These are phyloP conservation scores for Hirtodrosophila trivittata DNA, from an alignment of 2,888 invertebrate genomes.

Conservation along the genomic window DNA sequence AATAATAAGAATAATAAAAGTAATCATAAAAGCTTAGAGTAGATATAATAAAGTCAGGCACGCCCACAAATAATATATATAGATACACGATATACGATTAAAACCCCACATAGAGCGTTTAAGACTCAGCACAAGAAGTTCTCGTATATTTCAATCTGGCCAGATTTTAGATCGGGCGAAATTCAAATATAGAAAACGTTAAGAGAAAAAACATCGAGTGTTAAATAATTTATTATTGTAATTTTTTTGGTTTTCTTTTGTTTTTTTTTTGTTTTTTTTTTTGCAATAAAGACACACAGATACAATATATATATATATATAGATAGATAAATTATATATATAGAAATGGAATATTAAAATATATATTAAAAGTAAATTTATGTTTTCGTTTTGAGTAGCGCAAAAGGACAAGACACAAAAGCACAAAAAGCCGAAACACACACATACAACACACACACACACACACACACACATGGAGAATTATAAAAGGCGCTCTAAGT, in stretches of 20 bases:
- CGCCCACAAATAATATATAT: conserved; percentile 43
- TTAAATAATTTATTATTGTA: conserved; percentile 67
- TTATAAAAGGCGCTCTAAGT: background rate
- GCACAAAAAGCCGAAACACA: conserved; percentile 32
- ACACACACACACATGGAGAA: conserved; percentile 18
- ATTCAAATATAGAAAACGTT: conserved; percentile 10
- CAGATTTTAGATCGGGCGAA: conserved; percentile 4
- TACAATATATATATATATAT: conserved; percentile 65
- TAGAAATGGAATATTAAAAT: conserved; percentile 24
- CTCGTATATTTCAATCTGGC: conserved; percentile 16
- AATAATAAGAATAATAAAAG: conserved; percentile 28
- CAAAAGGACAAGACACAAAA: conserved; percentile 65
- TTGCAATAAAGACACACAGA: conserved; percentile 53
- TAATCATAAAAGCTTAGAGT: conserved; percentile 27
- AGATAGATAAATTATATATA: conserved; percentile 36
- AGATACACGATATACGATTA: conserved; percentile 19
- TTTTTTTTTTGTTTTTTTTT: conserved; percentile 23
- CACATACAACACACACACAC: conserved; percentile 29
- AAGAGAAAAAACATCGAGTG: conserved; percentile 70
- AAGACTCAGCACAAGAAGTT: conserved; percentile 24
- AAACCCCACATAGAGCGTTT: conserved; percentile 46
- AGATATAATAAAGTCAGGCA: conserved; percentile 50
- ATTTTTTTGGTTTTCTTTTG: conserved; percentile 29
- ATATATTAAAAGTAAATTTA: conserved; percentile 32
- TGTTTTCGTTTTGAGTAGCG: conserved; percentile 46